Percentiles rank a stretch among this genome's conserved stretches.
These are phyloP conservation scores for Coleophora flavipennella DNA, from an alignment of 2,888 invertebrate genomes.

Conservation along the genomic window DNA sequence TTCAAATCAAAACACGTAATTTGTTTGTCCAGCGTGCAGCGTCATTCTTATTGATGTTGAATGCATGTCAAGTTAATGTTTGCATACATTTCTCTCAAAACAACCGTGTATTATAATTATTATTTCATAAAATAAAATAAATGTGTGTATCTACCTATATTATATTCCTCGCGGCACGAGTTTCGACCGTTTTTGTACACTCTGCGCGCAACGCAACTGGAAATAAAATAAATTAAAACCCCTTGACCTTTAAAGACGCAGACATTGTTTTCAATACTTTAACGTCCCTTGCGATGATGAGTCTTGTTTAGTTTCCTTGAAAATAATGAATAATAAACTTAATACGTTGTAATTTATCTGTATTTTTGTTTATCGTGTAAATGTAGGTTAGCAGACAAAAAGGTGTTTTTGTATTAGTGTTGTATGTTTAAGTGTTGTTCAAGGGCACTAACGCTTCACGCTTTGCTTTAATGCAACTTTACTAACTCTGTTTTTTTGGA, in stretches of 20 bases:
- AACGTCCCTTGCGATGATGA: neutral
- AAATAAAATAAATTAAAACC: no score
- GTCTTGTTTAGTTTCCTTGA: no score
- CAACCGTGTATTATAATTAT: conserved; percentile 26
- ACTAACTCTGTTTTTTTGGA: conserved; percentile 17
- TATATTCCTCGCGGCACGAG: conserved; percentile 23
- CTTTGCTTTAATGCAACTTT: conserved; percentile 42
- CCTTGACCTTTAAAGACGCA: no score
- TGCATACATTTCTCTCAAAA: conserved; percentile 30
- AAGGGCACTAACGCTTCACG: conserved; percentile 43
- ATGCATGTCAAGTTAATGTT: conserved; percentile 48
- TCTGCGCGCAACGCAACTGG: no score
- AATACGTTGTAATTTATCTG: conserved; percentile 7
- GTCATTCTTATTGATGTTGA: conserved; percentile 36
- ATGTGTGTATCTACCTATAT: conserved; percentile 14
- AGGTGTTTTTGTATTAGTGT: conserved; percentile 45
- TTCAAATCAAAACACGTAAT: conserved; percentile 14
- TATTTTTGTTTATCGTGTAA: conserved; percentile 46
- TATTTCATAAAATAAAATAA: no score
- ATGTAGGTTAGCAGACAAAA: conserved; percentile 36
- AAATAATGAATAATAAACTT: no score
- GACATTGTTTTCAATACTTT: neutral
- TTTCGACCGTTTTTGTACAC: no score
- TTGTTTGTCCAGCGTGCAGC: conserved; percentile 24
- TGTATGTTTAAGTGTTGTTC: conserved; percentile 44